Conservation (phyloP, 2,797 vertebrate species). For the Graptemys geographica region DNA sequence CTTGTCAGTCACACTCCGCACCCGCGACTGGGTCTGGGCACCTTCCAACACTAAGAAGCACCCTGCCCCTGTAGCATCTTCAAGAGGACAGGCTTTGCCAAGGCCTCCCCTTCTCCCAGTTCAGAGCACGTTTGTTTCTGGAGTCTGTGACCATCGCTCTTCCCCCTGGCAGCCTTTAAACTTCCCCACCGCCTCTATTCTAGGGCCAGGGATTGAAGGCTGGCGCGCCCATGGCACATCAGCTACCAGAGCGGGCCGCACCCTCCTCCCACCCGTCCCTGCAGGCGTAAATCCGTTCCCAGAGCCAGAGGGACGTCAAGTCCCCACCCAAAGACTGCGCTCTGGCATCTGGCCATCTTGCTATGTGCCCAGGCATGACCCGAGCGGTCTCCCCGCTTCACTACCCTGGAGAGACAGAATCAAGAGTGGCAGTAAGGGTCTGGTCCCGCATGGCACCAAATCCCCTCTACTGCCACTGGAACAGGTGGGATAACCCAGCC, state of each 20-base stretch:
- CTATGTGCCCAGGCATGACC: not conserved
- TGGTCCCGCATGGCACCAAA: not conserved
- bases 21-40: not conserved
- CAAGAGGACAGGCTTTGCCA: not conserved
- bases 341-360: not conserved
- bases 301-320: not conserved
- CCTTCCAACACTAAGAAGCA: not conserved
- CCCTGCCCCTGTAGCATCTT: accelerated
- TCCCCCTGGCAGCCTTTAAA: not conserved
- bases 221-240: not conserved
- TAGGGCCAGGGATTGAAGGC: not conserved
- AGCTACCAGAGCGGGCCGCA: not conserved
- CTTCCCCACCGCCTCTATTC: not conserved
- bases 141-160: not conserved
- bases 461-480: not conserved
- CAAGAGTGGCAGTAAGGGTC: not conserved
- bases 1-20: not conserved
- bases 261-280: not conserved
- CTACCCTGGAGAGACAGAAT: not conserved
- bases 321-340: not conserved
- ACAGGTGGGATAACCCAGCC: not conserved
- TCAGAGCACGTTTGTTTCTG: not conserved
- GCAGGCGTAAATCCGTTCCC: not conserved
- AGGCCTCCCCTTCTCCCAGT: not conserved
- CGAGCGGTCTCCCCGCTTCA: accelerated